Percentiles rank a stretch among this genome's conserved stretches.
Conservation (phyloP, 1,140 invertebrate genomes). For the Camponotus vicinus region DNA sequence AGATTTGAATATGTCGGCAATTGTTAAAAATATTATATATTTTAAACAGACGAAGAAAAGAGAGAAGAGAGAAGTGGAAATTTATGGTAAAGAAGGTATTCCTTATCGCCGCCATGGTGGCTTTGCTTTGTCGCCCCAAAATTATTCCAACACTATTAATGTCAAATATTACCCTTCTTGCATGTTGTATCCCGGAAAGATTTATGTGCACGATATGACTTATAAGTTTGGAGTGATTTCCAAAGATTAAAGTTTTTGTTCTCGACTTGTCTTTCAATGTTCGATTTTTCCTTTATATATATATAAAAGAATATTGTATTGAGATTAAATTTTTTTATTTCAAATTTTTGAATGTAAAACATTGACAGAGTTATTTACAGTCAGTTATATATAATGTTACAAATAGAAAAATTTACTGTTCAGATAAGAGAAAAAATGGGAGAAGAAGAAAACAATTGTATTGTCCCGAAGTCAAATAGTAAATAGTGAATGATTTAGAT, state of each 20-base stretch:
- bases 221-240: conserved; percentile 84
- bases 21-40: conserved; percentile 8
- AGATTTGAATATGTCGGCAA: background rate
- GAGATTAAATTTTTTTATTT: background rate
- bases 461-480: no score
- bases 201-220: conserved; percentile 85
- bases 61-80: conserved; percentile 13
- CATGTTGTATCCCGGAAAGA: conserved; percentile 86
- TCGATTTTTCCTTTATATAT: background rate
- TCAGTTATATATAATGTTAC: no score
- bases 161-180: conserved; percentile 84
- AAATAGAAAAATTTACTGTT: no score
- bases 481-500: no score
- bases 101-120: conserved; percentile 87
- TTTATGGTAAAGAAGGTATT: conserved; percentile 86
- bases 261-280: background rate
- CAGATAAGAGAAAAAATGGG: no score
- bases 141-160: conserved; percentile 88
- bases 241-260: conserved; percentile 32
- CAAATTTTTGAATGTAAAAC: background rate
- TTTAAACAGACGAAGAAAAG: background rate
- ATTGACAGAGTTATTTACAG: no score
- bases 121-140: conserved; percentile 89
- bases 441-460: no score
- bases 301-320: background rate